These are phyloP conservation scores for Myotis vivesi DNA, from an alignment of 2,797 vertebrate genomes.

Conservation along the genomic window DNA sequence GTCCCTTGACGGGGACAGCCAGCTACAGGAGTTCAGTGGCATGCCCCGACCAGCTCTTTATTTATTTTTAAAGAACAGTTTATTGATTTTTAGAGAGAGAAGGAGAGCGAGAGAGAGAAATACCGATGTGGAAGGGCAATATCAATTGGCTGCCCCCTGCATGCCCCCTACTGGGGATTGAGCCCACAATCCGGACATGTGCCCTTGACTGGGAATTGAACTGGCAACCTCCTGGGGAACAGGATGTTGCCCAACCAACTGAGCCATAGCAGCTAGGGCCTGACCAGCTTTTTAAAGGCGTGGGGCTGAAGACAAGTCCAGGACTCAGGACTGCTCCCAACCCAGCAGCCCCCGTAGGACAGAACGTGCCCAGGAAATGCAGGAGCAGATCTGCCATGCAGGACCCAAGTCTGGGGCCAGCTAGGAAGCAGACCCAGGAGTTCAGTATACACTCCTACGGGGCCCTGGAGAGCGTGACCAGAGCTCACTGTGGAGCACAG, in stretches of 20 bases:
- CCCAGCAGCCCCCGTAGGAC: neutral
- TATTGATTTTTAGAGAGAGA: too few species aligned
- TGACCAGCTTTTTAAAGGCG: too few species aligned
- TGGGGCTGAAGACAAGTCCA: neutral
- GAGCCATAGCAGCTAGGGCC: too few species aligned
- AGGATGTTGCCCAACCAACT: neutral
- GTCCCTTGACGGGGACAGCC: neutral
- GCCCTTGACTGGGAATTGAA: too few species aligned
- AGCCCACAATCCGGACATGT: too few species aligned
- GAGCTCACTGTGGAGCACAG: neutral
- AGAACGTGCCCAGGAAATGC: neutral
- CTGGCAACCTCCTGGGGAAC: too few species aligned
- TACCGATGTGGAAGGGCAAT: too few species aligned
- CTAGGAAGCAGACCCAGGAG: neutral
- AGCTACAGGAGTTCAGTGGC: neutral
- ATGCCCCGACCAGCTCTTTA: neutral
- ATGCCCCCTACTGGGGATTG: too few species aligned
- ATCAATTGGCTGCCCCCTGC: too few species aligned
- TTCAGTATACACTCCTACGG: neutral
- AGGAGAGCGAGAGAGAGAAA: too few species aligned
- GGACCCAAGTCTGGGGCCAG: neutral
- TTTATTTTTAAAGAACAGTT: too few species aligned
- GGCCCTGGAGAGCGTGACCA: neutral
- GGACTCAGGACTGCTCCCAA: neutral
- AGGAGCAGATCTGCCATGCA: neutral